Evolutionary conservation across 2,888 invertebrate genomes (phyloP).

Genomic region (Aphrophora alni): DNA sequence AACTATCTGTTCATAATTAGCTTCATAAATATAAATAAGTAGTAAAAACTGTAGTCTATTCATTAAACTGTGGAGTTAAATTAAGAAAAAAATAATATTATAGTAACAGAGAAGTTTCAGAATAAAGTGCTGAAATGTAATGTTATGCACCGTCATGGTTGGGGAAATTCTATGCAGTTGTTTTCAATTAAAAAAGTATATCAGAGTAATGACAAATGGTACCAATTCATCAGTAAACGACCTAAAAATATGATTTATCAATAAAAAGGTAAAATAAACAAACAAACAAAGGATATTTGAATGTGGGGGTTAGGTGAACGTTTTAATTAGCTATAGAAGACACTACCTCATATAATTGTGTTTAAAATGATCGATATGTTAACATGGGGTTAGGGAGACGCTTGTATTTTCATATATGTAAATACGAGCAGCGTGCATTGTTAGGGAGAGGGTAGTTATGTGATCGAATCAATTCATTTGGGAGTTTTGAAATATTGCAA

Average conservation of each 20-base stretch:
- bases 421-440: not conserved
- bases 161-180: too few species aligned
- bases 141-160: too few species aligned
- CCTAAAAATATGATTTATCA: not conserved
- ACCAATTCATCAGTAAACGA: not conserved
- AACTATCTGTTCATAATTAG: too few species aligned
- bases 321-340: slow-evolving; percentile 2
- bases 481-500: not conserved
- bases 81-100: too few species aligned
- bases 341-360: not conserved
- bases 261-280: not conserved
- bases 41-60: too few species aligned
- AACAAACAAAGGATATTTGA: not conserved
- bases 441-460: not conserved
- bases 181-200: too few species aligned
- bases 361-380: slow-evolving; percentile 9
- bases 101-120: too few species aligned
- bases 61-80: too few species aligned
- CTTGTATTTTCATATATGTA: slow-evolving; percentile 6
- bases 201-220: too few species aligned
- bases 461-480: slow-evolving; percentile 6
- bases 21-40: too few species aligned
- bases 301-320: not conserved
- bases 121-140: too few species aligned
- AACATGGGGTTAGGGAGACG: slow-evolving; percentile 5